Evolutionary conservation across 2,797 vertebrate genomes (phyloP).

Genomic region (Cygnus olor): DNA sequence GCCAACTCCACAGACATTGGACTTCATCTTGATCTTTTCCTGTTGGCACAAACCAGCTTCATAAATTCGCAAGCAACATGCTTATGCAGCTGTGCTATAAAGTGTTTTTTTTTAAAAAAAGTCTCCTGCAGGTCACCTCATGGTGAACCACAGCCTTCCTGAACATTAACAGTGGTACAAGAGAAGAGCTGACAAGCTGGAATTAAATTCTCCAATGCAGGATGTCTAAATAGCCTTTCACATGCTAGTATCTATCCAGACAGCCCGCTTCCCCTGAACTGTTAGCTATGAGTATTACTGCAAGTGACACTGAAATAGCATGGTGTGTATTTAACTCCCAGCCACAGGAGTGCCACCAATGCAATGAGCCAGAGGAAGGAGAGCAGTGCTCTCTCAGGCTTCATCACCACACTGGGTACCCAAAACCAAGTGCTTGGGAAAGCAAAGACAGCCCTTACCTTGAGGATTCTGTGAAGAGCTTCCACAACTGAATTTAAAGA

Average conservation of each 20-base stretch:
- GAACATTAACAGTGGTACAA: neutral
- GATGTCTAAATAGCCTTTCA: neutral
- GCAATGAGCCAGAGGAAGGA: neutral
- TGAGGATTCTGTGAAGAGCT: neutral
- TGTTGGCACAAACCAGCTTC: neutral
- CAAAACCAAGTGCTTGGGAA: too few relatives aligned
- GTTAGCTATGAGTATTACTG: neutral
- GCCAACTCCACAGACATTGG: neutral
- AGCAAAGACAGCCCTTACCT: neutral
- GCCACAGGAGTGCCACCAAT: neutral
- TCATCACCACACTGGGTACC: fast-evolving
- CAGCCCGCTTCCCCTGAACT: neutral
- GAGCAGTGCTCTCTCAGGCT: neutral
- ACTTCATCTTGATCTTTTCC: neutral
- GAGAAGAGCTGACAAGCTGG: neutral
- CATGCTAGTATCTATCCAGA: neutral
- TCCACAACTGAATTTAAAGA: neutral
- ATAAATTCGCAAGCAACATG: neutral
- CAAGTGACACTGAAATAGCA: neutral
- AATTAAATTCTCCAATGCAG: neutral
- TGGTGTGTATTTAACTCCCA: neutral
- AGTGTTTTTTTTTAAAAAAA: neutral
- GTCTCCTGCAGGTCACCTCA: neutral
- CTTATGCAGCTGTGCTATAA: neutral
- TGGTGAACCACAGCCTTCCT: neutral